Percentiles rank a stretch among this genome's conserved stretches.
Evolutionary conservation across 2,113 vertebrate species (phyloP).

Genomic region (Clarias gariepinus): DNA sequence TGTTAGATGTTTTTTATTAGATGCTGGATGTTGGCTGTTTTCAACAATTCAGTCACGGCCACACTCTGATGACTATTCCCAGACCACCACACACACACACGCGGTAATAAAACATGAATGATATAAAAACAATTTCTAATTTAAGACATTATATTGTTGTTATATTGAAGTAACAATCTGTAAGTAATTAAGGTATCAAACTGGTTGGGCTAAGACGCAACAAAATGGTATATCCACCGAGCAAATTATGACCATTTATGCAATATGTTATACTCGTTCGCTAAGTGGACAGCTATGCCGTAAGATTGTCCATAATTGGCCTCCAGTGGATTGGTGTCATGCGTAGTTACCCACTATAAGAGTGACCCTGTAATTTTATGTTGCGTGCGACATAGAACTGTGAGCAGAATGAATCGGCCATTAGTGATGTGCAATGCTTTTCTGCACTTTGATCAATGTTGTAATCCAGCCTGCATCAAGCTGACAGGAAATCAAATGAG

Average conservation of each 20-base stretch:
- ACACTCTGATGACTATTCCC: background rate
- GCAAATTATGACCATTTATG: background rate
- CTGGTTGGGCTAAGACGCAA: background rate
- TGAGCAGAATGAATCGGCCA: conserved; percentile 26
- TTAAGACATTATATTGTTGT: background rate
- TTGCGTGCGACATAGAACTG: conserved; percentile 29
- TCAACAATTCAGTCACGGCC: background rate
- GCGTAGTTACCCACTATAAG: conserved; percentile 20
- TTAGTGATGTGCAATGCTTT: conserved; percentile 44
- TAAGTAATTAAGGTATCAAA: background rate
- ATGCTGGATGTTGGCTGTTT: background rate
- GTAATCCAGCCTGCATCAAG: conserved; percentile 43
- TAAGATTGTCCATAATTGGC: conserved; percentile 18
- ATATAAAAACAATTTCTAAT: background rate
- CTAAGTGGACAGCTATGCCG: conserved; percentile 19
- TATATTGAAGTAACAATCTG: background rate
- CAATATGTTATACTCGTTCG: background rate
- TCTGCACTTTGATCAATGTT: conserved; percentile 55
- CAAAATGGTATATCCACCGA: background rate
- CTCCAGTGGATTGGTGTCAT: conserved; percentile 18
- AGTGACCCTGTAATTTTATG: conserved; percentile 30
- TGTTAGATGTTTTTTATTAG: too few species aligned
- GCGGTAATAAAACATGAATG: background rate
- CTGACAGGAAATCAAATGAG: conserved; percentile 56
- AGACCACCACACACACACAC: background rate